Evolutionary conservation across 2,113 vertebrate species (phyloP).

Genomic region (Scalopus aquaticus): DNA sequence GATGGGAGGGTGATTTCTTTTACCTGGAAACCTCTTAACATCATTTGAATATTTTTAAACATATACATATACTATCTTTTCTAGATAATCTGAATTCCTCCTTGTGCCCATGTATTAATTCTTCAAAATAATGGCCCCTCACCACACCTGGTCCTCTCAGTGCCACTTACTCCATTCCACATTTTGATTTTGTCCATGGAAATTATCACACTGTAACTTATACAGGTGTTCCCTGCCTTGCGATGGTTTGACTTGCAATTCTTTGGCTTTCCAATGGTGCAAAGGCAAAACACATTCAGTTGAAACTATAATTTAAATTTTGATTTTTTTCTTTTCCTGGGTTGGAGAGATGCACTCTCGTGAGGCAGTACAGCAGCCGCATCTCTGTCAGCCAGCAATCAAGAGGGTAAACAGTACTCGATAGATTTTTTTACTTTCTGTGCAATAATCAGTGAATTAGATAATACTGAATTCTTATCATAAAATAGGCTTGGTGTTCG

Average conservation of each 20-base stretch:
- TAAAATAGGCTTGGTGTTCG: background rate
- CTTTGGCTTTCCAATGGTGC: background rate
- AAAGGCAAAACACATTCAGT: background rate
- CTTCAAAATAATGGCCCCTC: background rate
- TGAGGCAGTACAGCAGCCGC: background rate
- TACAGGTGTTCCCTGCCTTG: background rate
- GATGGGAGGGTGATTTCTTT: background rate
- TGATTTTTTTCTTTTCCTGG: background rate
- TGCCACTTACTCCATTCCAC: background rate
- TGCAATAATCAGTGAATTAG: background rate
- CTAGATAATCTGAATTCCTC: background rate
- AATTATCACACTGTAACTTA: background rate
- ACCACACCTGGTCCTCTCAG: background rate
- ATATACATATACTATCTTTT: background rate
- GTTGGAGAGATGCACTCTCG: background rate
- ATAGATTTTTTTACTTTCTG: background rate
- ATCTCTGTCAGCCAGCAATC: background rate
- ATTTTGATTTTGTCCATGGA: background rate
- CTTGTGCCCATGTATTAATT: background rate
- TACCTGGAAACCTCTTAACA: background rate
- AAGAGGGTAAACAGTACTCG: background rate
- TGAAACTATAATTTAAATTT: background rate
- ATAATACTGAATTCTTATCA: background rate
- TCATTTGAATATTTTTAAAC: background rate
- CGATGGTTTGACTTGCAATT: background rate